Conservation (phyloP, 2,113 vertebrate species). For the Myrmecobius fasciatus region DNA sequence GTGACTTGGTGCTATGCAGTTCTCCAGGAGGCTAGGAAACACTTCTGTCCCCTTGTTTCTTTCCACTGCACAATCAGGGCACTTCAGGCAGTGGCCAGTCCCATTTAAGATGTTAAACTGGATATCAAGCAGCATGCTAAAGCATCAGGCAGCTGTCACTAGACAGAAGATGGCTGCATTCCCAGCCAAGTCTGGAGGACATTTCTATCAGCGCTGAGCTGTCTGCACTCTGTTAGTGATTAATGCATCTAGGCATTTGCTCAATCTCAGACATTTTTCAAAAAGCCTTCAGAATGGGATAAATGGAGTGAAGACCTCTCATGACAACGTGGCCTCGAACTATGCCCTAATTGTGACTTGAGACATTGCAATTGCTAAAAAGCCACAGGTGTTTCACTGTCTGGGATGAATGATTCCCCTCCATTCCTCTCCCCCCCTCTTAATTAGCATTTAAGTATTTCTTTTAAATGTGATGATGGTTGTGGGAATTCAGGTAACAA, state of each 20-base stretch:
- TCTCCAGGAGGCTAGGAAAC: neutral
- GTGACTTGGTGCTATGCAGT: neutral
- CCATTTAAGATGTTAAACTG: slow-evolving; percentile 35
- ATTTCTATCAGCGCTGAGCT: slow-evolving; percentile 48
- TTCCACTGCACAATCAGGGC: neutral
- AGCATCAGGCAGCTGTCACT: slow-evolving; percentile 63
- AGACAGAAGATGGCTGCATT: slow-evolving; percentile 1
- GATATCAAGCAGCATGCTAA: slow-evolving; percentile 57
- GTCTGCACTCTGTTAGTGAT: neutral
- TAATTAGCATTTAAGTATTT: too few relatives aligned
- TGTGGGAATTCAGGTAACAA: too few relatives aligned
- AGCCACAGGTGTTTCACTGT: too few relatives aligned
- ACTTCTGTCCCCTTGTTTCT: slow-evolving; percentile 38
- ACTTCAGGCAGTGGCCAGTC: slow-evolving; percentile 22
- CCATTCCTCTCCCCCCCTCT: too few relatives aligned
- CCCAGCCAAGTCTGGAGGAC: slow-evolving; percentile 16
- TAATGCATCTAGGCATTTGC: slow-evolving; percentile 48
- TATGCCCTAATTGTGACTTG: too few relatives aligned
- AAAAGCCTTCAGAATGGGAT: slow-evolving; percentile 11
- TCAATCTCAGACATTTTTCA: slow-evolving; percentile 47
- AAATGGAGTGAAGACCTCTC: too few relatives aligned
- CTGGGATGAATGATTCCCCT: too few relatives aligned
- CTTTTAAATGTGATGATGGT: too few relatives aligned
- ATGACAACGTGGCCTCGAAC: too few relatives aligned
- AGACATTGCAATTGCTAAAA: too few relatives aligned